Base-by-base conservation (phyloP, 1,140 invertebrate species). In the Aphelenchoides fujianensis region DNA sequence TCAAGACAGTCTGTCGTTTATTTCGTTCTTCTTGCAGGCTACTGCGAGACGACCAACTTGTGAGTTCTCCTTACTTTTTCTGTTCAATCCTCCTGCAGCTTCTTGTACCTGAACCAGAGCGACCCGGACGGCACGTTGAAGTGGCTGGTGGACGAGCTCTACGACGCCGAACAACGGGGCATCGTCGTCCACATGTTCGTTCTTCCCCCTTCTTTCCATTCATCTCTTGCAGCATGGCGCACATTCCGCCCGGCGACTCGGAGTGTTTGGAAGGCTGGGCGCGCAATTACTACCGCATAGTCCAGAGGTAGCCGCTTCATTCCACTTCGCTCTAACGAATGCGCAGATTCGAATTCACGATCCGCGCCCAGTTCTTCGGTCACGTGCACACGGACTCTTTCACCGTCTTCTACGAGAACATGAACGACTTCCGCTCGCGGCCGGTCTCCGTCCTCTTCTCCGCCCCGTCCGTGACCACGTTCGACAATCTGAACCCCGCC, bases 121-220 rank as follows among this genome's bases (percentile, higher is more conserved):
- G 96, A 98, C 87, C 95, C 95, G 1, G 92, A 92, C 0, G 92
- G 91, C 9, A 92, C 98, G 84, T 86, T 98, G 1, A 91, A 93
- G 73, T 98, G 96, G 96, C 88, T 98, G 32, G 92, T 97, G 54
- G 91, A 93, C 75, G 92, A 96, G 84, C 85, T 98, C 0, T 93
- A 95, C 84, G 90, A 91, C 31, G 93, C 95, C 0, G 95, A 98
- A 86, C 90, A 93, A 79, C 92, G 90, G 69, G 90, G 90, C 5
- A 93, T 97, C 86, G 95, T 95, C 86, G 95, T 57, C 97, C 3
- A 98, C 80, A 91, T 99, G n/a, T n/a, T n/a, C n/a, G n/a, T n/a
- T n/a, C n/a, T n/a, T n/a, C n/a, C n/a, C n/a, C n/a, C n/a, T n/a
- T n/a, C n/a, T n/a, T n/a, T n/a, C n/a, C n/a, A n/a, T n/a, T n/a